phyloP scores from a whole-genome alignment of 2,113 vertebrate species.

The Leptobrachium leishanense region DNA sequence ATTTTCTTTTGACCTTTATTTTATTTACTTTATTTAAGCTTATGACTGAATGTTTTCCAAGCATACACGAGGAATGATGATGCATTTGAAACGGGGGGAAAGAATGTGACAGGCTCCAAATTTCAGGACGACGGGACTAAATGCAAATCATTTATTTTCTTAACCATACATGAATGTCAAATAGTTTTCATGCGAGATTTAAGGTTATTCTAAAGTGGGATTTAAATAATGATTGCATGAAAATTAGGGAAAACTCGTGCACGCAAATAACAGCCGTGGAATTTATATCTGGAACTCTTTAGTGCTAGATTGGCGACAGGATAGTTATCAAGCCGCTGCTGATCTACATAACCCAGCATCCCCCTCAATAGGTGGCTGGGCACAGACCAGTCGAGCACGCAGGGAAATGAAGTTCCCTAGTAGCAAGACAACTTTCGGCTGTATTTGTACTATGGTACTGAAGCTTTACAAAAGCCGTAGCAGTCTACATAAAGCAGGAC shows the following conservation, averaged over 20 bases:
- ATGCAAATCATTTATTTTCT: constrained; percentile 6
- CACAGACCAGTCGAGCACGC: no score
- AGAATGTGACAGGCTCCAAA: constrained; percentile 34
- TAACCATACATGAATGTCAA: constrained; percentile 5
- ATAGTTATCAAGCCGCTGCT: no score
- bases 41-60: constrained; percentile 40
- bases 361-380: no score
- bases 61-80: constrained; percentile 18
- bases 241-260: neutral
- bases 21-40: constrained; percentile 50
- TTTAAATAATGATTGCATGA: constrained; percentile 10
- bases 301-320: neutral
- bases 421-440: no score
- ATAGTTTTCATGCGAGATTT: constrained; percentile 10
- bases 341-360: no score
- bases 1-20: constrained; percentile 43
- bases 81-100: constrained; percentile 23
- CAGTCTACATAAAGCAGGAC: no score
- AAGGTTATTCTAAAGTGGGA: constrained; percentile 8
- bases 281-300: constrained; percentile 7
- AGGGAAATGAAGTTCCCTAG: no score
- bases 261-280: constrained; percentile 6
- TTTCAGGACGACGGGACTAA: constrained; percentile 6
- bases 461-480: no score
- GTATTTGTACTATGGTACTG: no score